Percentiles rank a stretch among this genome's conserved stretches.
These are phyloP conservation scores for Pangasius djambal DNA, from an alignment of 2,797 vertebrate species.

Conservation along the genomic window DNA sequence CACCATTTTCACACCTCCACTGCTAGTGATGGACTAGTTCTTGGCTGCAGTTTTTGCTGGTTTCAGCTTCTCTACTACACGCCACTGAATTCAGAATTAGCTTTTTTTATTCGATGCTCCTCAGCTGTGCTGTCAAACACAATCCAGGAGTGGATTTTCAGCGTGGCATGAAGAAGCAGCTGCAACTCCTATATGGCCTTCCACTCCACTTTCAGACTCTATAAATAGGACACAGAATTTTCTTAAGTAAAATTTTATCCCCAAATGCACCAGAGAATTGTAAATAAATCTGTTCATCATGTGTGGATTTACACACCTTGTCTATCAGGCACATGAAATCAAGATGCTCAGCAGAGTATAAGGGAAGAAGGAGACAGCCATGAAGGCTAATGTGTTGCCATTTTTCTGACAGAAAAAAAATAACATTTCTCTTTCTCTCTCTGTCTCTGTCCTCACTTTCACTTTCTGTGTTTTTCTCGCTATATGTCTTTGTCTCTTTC, in stretches of 20 bases:
- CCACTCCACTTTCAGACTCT: not conserved
- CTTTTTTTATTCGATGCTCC: constrained; percentile 5
- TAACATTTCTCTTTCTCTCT: constrained; percentile 45
- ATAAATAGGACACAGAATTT: not conserved
- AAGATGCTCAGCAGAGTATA: constrained; percentile 21
- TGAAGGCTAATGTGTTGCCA: constrained; percentile 44
- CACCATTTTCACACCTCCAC: not conserved
- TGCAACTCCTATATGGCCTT: constrained; percentile 3
- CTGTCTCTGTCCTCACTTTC: constrained; percentile 34
- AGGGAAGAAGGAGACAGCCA: constrained; percentile 17
- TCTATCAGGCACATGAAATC: not conserved
- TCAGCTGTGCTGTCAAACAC: constrained; percentile 16
- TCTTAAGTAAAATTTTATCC: not conserved
- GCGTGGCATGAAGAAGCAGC: not conserved
- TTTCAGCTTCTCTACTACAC: constrained; percentile 9
- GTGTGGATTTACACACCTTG: not conserved
- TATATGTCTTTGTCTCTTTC: constrained; percentile 43
- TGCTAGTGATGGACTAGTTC: constrained; percentile 1
- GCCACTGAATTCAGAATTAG: constrained; percentile 14
- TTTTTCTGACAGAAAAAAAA: constrained; percentile 41
- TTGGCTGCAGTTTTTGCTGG: not conserved
- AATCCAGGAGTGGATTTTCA: not conserved
- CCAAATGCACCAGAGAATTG: not conserved
- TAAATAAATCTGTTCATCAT: not conserved
- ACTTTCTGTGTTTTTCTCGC: constrained; percentile 40